Percentiles rank a stretch among this genome's conserved stretches.
phyloP scores from a whole-genome alignment of 2,888 invertebrate genomes.

The Pseudolycoriella hygida region DNA sequence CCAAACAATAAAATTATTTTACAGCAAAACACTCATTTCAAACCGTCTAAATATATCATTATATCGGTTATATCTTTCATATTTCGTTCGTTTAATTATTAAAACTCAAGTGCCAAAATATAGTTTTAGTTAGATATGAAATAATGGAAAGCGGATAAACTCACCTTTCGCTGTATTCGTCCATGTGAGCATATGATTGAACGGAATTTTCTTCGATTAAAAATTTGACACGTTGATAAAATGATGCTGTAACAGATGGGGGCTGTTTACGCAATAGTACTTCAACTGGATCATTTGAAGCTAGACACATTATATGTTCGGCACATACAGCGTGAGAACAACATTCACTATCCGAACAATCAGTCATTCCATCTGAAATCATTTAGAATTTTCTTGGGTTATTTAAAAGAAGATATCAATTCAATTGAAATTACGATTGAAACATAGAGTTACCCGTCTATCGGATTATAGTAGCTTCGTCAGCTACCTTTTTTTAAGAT shows the following conservation, averaged over 20 bases:
- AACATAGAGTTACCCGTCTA: neutral
- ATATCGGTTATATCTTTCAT: neutral
- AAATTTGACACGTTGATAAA: slow-evolving; percentile 94
- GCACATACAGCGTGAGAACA: slow-evolving; percentile 76
- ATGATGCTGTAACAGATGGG: slow-evolving; percentile 89
- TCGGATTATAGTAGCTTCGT: no score
- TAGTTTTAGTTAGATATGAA: neutral
- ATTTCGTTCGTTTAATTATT: neutral
- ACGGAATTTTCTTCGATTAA: slow-evolving; percentile 97
- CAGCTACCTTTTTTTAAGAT: no score
- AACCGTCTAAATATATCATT: neutral
- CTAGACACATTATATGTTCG: slow-evolving; percentile 86
- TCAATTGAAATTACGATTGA: neutral
- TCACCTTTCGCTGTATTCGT: slow-evolving; percentile 97
- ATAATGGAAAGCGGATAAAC: slow-evolving; percentile 28
- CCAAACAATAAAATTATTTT: neutral
- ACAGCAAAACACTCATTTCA: slow-evolving; percentile 5
- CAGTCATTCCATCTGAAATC: slow-evolving; percentile 81
- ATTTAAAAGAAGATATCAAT: neutral
- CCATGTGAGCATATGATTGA: slow-evolving; percentile 93
- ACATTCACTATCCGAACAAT: slow-evolving; percentile 98
- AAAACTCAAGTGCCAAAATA: no score
- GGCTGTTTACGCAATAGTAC: slow-evolving; percentile 91
- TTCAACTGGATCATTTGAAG: slow-evolving; percentile 92
- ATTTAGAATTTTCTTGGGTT: no score